Base-by-base conservation (phyloP, 2,113 vertebrate species). In the Mesitornis unicolor region DNA sequence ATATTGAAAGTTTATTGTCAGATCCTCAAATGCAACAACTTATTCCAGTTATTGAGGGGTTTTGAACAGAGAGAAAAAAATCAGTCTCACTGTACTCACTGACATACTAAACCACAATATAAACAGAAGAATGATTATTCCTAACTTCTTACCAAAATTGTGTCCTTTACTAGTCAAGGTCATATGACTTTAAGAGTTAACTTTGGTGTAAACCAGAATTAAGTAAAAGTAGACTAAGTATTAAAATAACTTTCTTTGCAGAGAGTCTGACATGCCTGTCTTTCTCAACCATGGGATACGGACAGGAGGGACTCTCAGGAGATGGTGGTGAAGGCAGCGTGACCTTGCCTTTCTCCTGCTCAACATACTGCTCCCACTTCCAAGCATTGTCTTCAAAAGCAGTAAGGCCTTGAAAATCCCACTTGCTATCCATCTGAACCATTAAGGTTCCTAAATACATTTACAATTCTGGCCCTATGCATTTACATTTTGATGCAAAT, bases 261-360 rank as follows among this genome's bases (percentile, higher is more conserved):
- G 38, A 0, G 1, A 70, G 42, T 54, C 25, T 38, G 65, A 84
- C 25, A 19, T 31, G 9, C 22, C 36, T 67, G 50, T 45, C 33
- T 26, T 60, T 50, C 51, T 83, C 35, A 51, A 22, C 33, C 20
- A 33, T 1, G 3, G 38, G 12, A 21, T 43, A 63, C 1, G 2
- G 21, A 22, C 31, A 14, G 50, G 18, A 70, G 4, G 3, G 11
- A 42, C 28, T 64, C 31, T 64, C 25, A 42, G 24, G 17, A 74
- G 40, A 13, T 2, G 1, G 9, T 13, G 9, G 3, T 60, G 22
- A 73, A 77, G 16, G 10, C 50, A 43, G 16, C 0, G 4, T n/a
- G 48, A 51, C 24, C 50, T 74, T 53, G 31, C 20, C 38, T 64
- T 86, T 60, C 43, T 83, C 20, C 19, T 35, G n/a, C 43, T 51